phyloP scores from a whole-genome alignment of 1,140 invertebrate species.

The Melitaea cinxia region DNA sequence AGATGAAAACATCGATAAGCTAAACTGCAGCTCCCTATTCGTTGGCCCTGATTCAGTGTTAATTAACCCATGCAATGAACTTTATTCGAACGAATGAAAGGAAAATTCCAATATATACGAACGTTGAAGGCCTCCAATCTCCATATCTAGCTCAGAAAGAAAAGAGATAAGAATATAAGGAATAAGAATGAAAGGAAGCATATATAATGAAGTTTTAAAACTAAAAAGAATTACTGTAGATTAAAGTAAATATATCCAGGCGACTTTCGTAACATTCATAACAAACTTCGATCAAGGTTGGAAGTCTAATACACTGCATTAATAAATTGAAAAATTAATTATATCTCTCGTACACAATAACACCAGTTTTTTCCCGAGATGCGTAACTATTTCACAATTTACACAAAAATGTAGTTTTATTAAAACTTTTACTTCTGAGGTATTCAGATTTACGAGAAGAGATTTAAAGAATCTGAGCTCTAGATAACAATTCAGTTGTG shows the following conservation, averaged over 20 bases:
- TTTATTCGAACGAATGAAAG: conserved; percentile 16
- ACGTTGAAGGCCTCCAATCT: conserved; percentile 20
- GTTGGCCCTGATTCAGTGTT: conserved; percentile 31
- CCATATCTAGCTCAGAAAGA: conserved; percentile 17
- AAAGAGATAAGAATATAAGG: no score
- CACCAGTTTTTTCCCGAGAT: not conserved
- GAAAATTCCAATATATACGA: conserved; percentile 18
- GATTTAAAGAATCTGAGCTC: no score
- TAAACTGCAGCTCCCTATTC: conserved; percentile 12
- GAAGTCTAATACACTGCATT: not conserved
- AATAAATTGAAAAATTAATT: not conserved
- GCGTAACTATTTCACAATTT: no score
- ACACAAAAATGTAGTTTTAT: no score
- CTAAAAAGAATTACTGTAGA: no score
- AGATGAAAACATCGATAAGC: conserved; percentile 26
- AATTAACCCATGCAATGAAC: conserved; percentile 23
- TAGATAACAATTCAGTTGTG: no score
- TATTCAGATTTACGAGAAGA: no score
- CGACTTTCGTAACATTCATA: not conserved
- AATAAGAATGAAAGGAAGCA: not conserved
- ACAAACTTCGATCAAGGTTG: not conserved
- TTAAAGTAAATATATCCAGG: no score
- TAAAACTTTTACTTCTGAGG: no score
- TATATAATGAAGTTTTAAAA: no score
- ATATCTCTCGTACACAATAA: not conserved